Percentiles rank a stretch among this genome's conserved stretches.
Evolutionary conservation across 2,888 invertebrate genomes (phyloP).

Genomic region (Meteorus colon): DNA sequence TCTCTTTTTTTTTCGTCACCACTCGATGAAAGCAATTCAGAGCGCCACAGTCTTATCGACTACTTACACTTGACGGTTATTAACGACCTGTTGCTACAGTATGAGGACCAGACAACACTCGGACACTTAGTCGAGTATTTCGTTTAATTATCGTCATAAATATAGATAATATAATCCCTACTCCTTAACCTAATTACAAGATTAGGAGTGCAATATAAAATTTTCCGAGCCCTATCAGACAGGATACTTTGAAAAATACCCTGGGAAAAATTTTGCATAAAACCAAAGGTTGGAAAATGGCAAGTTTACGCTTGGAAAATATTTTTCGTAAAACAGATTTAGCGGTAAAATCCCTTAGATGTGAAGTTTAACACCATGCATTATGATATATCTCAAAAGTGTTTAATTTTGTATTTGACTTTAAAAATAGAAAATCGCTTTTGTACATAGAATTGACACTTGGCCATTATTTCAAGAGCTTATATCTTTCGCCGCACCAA

Average conservation of each 20-base stretch:
- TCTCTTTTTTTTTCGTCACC: conserved; percentile 30
- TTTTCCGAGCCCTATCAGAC: too few relatives aligned
- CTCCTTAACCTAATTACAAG: too few relatives aligned
- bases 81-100: conserved; percentile 47
- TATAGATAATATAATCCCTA: background rate
- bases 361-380: background rate
- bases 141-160: conserved; percentile 14
- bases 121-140: conserved; percentile 17
- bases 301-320: background rate
- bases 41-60: conserved; percentile 52
- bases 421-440: background rate
- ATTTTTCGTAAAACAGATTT: conserved; percentile 2
- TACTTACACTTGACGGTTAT: conserved; percentile 41
- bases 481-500: background rate
- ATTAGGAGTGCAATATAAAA: too few relatives aligned
- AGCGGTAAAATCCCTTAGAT: background rate
- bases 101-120: conserved; percentile 49
- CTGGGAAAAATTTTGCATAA: background rate
- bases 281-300: background rate
- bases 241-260: too few relatives aligned
- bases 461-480: background rate
- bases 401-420: background rate
- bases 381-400: background rate
- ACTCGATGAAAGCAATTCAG: conserved; percentile 46
- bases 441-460: background rate